Evolutionary conservation across 2,888 invertebrate species (phyloP).

Genomic region (Dendrolimus houi): DNA sequence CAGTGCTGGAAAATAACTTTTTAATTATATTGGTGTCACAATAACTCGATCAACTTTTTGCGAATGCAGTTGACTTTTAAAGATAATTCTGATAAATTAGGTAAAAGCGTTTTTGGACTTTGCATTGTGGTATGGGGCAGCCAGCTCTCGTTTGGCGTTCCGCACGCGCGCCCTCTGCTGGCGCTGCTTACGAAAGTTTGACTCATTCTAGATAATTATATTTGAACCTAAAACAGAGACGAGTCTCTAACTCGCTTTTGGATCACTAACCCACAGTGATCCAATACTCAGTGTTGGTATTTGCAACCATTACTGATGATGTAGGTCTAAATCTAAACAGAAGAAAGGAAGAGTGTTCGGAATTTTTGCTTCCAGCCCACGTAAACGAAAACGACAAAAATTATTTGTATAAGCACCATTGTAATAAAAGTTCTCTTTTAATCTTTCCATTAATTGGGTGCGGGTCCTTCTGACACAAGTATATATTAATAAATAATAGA

Average conservation of each 20-base stretch:
- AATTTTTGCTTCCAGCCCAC: too few species aligned
- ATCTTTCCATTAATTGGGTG: too few species aligned
- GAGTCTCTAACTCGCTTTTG: neutral
- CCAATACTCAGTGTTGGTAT: too few species aligned
- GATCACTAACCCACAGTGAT: neutral
- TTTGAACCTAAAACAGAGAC: neutral
- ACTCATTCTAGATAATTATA: neutral
- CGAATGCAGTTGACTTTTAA: neutral
- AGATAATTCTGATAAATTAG: neutral
- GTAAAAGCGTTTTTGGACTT: neutral
- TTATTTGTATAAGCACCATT: too few species aligned
- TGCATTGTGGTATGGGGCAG: neutral
- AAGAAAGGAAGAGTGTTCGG: too few species aligned
- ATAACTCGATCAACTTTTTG: neutral
- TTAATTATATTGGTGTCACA: neutral
- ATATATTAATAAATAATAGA: too few species aligned
- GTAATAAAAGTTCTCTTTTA: too few species aligned
- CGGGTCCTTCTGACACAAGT: too few species aligned
- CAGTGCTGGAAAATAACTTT: neutral
- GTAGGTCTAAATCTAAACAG: too few species aligned
- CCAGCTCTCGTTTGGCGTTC: neutral
- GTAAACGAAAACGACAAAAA: too few species aligned
- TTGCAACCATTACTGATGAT: too few species aligned
- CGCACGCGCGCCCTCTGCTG: neutral
- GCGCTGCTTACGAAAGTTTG: too few species aligned